Conservation (phyloP, 2,113 vertebrate genomes). For the Xerus inauris region DNA sequence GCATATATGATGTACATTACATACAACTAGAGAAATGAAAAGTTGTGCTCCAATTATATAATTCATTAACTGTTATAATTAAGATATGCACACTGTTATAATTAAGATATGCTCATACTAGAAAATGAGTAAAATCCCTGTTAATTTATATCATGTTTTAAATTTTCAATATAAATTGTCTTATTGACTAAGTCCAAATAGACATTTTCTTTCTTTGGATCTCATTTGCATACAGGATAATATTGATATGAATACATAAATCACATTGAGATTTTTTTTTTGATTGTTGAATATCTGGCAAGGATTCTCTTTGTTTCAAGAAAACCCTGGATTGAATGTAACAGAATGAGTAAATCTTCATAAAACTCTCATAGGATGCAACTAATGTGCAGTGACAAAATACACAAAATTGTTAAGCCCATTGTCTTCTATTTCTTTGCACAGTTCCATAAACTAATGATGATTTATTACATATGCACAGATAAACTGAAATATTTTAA, state of each 20-base stretch:
- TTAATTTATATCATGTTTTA: not conserved
- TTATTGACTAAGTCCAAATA: not conserved
- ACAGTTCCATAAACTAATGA: not conserved
- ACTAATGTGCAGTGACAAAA: not conserved
- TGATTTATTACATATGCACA: constrained; percentile 16
- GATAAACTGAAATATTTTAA: not conserved
- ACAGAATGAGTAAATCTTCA: not conserved
- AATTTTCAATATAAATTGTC: not conserved
- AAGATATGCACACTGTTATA: not conserved
- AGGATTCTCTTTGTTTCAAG: constrained; percentile 1
- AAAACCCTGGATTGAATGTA: not conserved
- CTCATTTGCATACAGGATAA: not conserved
- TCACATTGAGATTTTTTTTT: constrained; percentile 1
- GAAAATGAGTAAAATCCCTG: not conserved
- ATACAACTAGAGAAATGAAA: no score
- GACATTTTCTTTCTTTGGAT: not conserved
- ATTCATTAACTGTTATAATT: not conserved
- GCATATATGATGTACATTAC: no score
- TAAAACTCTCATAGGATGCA: not conserved
- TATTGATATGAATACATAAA: constrained; percentile 14
- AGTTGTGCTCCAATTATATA: no score
- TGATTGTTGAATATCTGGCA: constrained; percentile 40
- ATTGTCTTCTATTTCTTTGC: constrained; percentile 19
- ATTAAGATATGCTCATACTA: not conserved
- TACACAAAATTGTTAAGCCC: constrained; percentile 1